Base-by-base conservation (phyloP, 2,797 vertebrate genomes). In the Mus caroli region DNA sequence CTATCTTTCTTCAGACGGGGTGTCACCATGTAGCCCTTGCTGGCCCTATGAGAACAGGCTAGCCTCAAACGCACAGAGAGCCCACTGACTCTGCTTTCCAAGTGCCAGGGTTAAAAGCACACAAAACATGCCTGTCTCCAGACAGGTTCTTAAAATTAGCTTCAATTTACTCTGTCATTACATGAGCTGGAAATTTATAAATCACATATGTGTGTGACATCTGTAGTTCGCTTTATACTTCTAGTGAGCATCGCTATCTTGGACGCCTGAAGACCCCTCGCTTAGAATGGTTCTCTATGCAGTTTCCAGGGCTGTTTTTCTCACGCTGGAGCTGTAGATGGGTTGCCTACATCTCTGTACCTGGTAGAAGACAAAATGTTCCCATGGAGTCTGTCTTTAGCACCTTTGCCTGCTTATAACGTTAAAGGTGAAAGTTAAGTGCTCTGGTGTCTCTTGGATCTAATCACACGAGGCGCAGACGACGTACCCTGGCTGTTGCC, bases 361-460 rank as follows among this genome's bases (percentile, higher is more conserved):
- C 14, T 37, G 84, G 8, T 37, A 80, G 43, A 76, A 92, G 43
- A 94, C 52, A 40, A 54, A 73, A 10, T 60, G 78, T 43, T 37
- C 26, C 71, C 40, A 37, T 56, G 60, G 13, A 31, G 17, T 78
- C 91, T 94, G 28, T 34, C 4, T 60, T 60, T 24, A 9, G 73
- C 40, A 22, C 26, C 34, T 88, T 13, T 20, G 24, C 26, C 73
- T n/a, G 17, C 54, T 96, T 50, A 22, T 10, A 19, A 40, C 5
- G 31, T 19, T 19, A 73, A 94, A 97, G 92, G 87, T 92, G 80
- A 96, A 93, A 79, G 85, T 60, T 97, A 95, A 94, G 54, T 43
- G 17, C 62, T 31, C 7, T 78, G 46, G n/a, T 40, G 64, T 67
- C 92, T 62, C 85, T 69, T 37, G 92, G 84, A 82, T 88, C 89